Conservation (phyloP, 2,888 invertebrate species). For the Ethmia dodecea region DNA sequence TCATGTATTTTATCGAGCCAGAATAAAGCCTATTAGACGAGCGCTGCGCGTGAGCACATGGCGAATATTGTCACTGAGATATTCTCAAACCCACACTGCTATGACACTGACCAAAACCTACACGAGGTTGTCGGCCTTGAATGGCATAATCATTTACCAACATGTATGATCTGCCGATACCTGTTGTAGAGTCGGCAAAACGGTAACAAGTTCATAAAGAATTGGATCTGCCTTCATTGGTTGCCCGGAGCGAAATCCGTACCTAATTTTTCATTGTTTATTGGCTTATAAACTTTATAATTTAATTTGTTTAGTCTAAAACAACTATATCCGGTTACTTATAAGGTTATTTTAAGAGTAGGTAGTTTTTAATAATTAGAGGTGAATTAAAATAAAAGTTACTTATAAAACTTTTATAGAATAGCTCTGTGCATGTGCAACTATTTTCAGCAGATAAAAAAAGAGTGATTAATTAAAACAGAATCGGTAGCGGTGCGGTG, state of each 20-base stretch:
- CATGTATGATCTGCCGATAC: conserved; percentile 29
- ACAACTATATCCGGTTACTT: no score
- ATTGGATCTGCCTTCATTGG: not conserved
- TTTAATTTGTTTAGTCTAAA: no score
- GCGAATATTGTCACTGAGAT: conserved; percentile 58
- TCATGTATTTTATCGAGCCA: conserved; percentile 1
- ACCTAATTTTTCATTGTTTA: not conserved
- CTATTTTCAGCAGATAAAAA: no score
- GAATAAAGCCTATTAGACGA: conserved; percentile 16
- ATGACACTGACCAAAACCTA: conserved; percentile 22
- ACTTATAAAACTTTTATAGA: no score
- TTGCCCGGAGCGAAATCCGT: not conserved
- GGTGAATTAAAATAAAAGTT: no score
- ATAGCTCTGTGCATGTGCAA: no score
- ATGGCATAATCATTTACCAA: conserved; percentile 31
- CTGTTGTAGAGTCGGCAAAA: conserved; percentile 33
- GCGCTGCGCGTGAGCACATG: conserved; percentile 43
- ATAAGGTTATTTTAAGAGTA: no score
- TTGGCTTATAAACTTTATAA: no score
- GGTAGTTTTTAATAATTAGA: no score
- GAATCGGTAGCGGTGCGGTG: no score
- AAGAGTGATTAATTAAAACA: no score
- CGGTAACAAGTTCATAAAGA: conserved; percentile 4
- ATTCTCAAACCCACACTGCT: conserved; percentile 16
- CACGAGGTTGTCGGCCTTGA: conserved; percentile 54